Base-by-base conservation (phyloP, 2,888 invertebrate species). In the Petrolisthes cinctipes region DNA sequence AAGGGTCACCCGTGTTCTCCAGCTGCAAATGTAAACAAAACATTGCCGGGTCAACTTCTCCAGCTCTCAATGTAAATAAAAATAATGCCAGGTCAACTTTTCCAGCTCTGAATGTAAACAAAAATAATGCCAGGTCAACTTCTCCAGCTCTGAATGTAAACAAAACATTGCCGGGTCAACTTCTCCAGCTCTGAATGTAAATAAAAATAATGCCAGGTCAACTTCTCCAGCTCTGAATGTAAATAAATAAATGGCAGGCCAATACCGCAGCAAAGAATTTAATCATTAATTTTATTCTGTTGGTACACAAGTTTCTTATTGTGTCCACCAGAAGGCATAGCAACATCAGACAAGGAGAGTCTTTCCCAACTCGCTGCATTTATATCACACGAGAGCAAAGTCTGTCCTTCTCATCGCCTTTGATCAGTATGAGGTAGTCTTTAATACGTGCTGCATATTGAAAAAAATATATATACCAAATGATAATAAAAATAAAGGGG, bases 1-100 rank as follows among this genome's bases (percentile, higher is more conserved):
- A 71, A 17, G 71, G 71, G 20, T 71, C 71, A 71, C 71, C 71
- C 71, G 71, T 71, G 20, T 71, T 71, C 71, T 71, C 71, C 71
- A 71, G 71, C 71, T 71, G 71, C 71, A 11, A 20, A 20, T 71
- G 71, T 71, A 11, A 71, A 71, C 71, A n/a, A 61, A 61, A 61
- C 61, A 61, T 61, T 61, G 17, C 9, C 9, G 17, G 17, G 61
- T 61, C 11, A 61, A 61, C 37, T 14, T 14, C 61, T 61, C 61
- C 61, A 61, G 17, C 61, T 61, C 61, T 61, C 17, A 61, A 2
- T 9, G 61, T 17, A 61, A 61, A 61, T 11, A 61, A 61, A 61
- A 61, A 61, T 11, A 61, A 61, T 61, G 61, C 61, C 61, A 61
- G 1, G 9, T 61, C 1, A 11, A 9, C 61, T 11, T 61, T 3